Evolutionary conservation across 2,888 invertebrate species (phyloP).

Genomic region (Flexamia atlantica): DNA sequence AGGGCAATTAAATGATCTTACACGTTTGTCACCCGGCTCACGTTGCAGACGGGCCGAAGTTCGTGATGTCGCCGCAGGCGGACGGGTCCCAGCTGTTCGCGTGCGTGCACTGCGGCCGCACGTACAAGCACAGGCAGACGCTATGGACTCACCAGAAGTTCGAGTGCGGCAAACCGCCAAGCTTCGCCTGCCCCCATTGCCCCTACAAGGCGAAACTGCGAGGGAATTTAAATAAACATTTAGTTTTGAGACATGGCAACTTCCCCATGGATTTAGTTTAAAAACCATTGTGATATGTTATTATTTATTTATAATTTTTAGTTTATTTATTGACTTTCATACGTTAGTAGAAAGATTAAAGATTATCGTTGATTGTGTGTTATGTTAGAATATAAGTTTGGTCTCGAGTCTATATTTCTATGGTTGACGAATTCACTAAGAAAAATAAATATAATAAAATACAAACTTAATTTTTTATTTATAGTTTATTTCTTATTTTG

Average conservation of each 20-base stretch:
- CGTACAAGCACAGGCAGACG: conserved; percentile 67
- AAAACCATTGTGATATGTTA: background rate
- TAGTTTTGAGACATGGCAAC: conserved; percentile 54
- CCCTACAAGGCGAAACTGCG: conserved; percentile 74
- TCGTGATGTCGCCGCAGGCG: background rate
- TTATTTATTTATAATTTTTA: too few species aligned
- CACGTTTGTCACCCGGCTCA: too few species aligned
- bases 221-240: conserved; percentile 72
- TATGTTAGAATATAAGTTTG: too few species aligned
- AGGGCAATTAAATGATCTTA: too few species aligned
- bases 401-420: too few species aligned
- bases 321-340: too few species aligned
- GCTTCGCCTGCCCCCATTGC: conserved; percentile 75
- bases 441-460: too few species aligned
- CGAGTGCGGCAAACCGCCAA: conserved; percentile 76
- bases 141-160: conserved; percentile 68
- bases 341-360: too few species aligned
- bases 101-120: conserved; percentile 72
- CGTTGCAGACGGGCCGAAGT: conserved; percentile 23
- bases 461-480: too few species aligned
- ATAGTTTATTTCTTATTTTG: too few species aligned
- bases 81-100: conserved; percentile 24
- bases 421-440: too few species aligned
- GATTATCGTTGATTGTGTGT: too few species aligned
- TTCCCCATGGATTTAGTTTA: background rate